Base-by-base conservation (phyloP, 2,888 invertebrate genomes). In the Perdita meconis region DNA sequence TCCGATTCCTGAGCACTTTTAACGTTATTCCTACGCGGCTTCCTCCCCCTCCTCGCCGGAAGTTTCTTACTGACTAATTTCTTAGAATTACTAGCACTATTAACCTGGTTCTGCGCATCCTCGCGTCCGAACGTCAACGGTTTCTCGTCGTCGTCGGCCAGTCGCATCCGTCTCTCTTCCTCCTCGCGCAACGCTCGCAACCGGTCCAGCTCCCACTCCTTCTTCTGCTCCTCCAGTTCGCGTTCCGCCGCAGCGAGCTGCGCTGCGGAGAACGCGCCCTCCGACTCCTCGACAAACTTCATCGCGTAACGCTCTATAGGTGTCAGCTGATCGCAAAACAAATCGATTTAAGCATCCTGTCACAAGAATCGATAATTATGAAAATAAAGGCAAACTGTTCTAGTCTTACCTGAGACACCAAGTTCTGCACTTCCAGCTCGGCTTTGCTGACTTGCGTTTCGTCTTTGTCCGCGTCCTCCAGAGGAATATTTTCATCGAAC, bases 251-350 rank as follows among this genome's bases (percentile, higher is more conserved):
- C 96, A 13, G 96, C 96, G 42, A 97, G 91, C 88, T 98, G 97
- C 89, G 98, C 98, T 0, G 97, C 96, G 13, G 94, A 93, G 88
- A 95, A 95, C 16, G 96, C 96, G 22, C 95, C 95, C 92, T 97
- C 96, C 68, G 97, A 96, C 85, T 96, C 95, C 93, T 99, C 99
- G 86, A 99, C 96, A 90, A 97, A 96, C 24, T 95, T 95, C 95
- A 99, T 97, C 16, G 99, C 99, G 93, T 98, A 99, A 66, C 96
- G 95, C 93, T 99, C 99, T 78, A 99, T 96, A 0, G 98, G 97
- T 40, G 96, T 96, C 79, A 99, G 93, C 98, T 99, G 93, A 90
- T 80, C 68, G 67, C 10, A 67, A 64, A 78, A 63, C 67, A 47
- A 50, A 53, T 34, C 13, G 34, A n/a, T 47, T 61, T 55, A n/a